Evolutionary conservation across 1,140 invertebrate genomes (phyloP).

Genomic region (Bradynema listronoti): DNA sequence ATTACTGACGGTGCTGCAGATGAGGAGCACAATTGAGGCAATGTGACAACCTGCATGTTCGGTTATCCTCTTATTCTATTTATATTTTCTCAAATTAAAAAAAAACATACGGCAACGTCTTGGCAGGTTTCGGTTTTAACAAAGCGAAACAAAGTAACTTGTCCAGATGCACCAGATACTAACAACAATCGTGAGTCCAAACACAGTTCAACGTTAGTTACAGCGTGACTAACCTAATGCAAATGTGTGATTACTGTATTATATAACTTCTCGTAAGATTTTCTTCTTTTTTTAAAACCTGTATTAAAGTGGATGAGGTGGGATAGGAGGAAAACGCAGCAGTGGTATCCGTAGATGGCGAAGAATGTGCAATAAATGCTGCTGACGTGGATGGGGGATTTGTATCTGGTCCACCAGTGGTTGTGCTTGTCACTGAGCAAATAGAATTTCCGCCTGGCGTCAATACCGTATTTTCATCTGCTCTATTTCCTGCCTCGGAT

Average conservation of each 20-base stretch:
- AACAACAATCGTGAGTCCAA: conserved; percentile 81
- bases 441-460: no score
- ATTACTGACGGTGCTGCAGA: conserved; percentile 14
- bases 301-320: conserved; percentile 2
- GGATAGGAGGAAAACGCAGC: conserved; percentile 16
- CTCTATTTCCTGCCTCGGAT: no score
- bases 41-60: conserved; percentile 22
- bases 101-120: conserved; percentile 71
- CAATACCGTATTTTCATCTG: no score
- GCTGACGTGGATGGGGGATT: no score
- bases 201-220: conserved; percentile 82
- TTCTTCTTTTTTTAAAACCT: no score
- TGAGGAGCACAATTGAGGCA: conserved; percentile 32
- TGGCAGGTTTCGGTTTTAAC: conserved; percentile 76
- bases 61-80: neutral
- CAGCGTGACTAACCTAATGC: conserved; percentile 89
- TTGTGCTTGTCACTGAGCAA: no score
- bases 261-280: no score
- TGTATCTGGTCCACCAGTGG: no score
- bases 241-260: conserved; percentile 64
- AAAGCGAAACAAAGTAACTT: conserved; percentile 90
- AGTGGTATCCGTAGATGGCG: no score
- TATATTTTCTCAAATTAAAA: conserved; percentile 17
- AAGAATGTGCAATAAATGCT: no score
- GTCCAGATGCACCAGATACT: conserved; percentile 78